Percentiles rank a stretch among this genome's conserved stretches.
Conservation (phyloP, 2,888 invertebrate genomes). For the Coenonympha glycerion region DNA sequence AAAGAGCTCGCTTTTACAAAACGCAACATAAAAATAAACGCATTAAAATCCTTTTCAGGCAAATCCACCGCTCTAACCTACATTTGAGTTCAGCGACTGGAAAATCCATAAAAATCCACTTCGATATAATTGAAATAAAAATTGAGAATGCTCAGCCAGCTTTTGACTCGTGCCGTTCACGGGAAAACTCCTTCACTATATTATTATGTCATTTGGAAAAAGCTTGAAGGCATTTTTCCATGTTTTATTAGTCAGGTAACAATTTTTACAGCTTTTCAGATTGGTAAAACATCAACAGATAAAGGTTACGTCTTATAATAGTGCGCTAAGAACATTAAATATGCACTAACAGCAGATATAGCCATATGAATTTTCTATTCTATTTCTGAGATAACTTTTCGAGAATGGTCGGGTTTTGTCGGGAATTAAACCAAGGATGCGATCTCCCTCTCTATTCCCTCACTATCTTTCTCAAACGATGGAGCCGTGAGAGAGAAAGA, state of each 20-base stretch:
- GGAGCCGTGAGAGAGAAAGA: no score
- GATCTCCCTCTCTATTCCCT: no score
- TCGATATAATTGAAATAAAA: slow-evolving; percentile 10
- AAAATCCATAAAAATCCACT: slow-evolving; percentile 10
- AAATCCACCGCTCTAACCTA: neutral
- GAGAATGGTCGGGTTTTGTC: no score
- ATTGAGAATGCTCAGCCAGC: slow-evolving; percentile 8
- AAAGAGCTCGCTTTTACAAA: no score
- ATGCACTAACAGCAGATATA: no score
- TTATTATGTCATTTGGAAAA: neutral
- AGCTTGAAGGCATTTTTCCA: neutral
- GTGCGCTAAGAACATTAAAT: no score
- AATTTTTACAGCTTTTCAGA: neutral
- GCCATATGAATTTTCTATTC: no score
- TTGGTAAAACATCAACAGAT: neutral
- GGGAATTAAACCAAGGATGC: no score
- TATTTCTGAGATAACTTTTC: no score
- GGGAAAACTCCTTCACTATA: neutral
- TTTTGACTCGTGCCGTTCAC: neutral
- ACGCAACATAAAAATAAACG: neutral
- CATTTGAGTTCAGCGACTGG: neutral
- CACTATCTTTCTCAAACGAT: no score
- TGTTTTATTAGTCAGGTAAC: neutral
- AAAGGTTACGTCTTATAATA: no score
- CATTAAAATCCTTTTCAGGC: neutral